These are phyloP conservation scores for Aegithalos caudatus DNA, from an alignment of 2,113 vertebrate species.

Conservation along the genomic window DNA sequence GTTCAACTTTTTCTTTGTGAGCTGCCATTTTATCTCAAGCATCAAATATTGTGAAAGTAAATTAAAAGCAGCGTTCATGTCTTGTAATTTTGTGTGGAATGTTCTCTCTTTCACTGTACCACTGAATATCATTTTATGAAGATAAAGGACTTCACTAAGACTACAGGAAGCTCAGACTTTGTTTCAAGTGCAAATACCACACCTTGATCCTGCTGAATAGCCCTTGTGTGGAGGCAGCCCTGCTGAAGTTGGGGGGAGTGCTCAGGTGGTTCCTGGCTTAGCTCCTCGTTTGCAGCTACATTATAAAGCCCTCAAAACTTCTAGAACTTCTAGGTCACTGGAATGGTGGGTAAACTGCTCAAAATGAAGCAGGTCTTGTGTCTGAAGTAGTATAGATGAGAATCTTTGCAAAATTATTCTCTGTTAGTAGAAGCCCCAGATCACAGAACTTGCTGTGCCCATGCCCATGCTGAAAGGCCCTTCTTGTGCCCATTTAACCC, in stretches of 20 bases:
- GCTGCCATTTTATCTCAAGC: conserved; percentile 47
- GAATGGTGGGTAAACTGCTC: background rate
- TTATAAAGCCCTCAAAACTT: background rate
- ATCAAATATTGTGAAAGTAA: conserved; percentile 43
- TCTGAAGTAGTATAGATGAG: background rate
- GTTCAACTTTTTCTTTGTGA: conserved; percentile 42
- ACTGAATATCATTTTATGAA: background rate
- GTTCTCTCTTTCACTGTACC: background rate
- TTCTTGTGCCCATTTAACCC: background rate
- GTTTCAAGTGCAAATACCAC: background rate
- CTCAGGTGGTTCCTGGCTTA: background rate
- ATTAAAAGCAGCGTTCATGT: conserved; percentile 19
- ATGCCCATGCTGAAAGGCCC: background rate
- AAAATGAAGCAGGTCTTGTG: background rate
- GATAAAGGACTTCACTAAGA: background rate
- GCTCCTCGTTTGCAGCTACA: background rate
- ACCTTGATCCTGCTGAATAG: background rate
- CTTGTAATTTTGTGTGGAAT: conserved; percentile 19
- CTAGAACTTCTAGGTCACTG: background rate
- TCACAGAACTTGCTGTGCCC: background rate
- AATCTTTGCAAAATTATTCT: background rate
- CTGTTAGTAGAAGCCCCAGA: background rate
- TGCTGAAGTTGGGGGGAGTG: background rate
- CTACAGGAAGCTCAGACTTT: background rate
- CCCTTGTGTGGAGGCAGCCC: background rate